Evolutionary conservation across 2,113 vertebrate species (phyloP).

Genomic region (Nettapus auritus): DNA sequence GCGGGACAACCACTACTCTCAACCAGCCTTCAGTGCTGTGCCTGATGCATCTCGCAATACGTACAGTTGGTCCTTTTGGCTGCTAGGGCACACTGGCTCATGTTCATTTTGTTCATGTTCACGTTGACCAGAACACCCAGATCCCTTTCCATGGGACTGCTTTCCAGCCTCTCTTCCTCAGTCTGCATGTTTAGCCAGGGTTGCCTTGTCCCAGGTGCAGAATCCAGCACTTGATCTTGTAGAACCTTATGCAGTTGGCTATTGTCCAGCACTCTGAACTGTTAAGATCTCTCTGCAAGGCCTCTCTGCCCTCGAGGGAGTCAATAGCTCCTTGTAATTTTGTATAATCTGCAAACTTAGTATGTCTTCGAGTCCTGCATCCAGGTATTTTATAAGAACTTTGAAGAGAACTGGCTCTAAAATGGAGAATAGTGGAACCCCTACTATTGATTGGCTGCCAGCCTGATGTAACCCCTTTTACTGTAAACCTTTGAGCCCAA

Average conservation of each 20-base stretch:
- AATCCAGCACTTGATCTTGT: not conserved
- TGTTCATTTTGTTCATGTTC: too few relatives aligned
- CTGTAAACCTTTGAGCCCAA: not conserved
- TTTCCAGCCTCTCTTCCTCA: not conserved
- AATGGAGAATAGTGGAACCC: not conserved
- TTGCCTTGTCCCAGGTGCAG: not conserved
- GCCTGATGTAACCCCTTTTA: not conserved
- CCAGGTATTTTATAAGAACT: not conserved
- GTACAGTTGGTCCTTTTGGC: not conserved
- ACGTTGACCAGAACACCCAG: not conserved
- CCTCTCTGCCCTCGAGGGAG: not conserved
- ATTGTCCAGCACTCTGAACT: not conserved
- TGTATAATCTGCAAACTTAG: not conserved
- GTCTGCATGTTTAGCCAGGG: not conserved
- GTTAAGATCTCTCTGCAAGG: not conserved
- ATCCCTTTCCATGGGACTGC: not conserved
- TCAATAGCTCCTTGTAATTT: not conserved
- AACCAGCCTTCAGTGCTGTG: too few relatives aligned
- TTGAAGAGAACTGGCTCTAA: not conserved
- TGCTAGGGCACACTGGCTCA: not conserved
- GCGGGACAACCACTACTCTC: too few relatives aligned
- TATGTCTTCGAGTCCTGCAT: not conserved
- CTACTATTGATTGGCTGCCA: not conserved
- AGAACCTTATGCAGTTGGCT: not conserved
- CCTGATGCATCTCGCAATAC: not conserved